These are phyloP conservation scores for Lamprotornis superbus DNA, from an alignment of 2,113 vertebrate genomes.

Conservation along the genomic window DNA sequence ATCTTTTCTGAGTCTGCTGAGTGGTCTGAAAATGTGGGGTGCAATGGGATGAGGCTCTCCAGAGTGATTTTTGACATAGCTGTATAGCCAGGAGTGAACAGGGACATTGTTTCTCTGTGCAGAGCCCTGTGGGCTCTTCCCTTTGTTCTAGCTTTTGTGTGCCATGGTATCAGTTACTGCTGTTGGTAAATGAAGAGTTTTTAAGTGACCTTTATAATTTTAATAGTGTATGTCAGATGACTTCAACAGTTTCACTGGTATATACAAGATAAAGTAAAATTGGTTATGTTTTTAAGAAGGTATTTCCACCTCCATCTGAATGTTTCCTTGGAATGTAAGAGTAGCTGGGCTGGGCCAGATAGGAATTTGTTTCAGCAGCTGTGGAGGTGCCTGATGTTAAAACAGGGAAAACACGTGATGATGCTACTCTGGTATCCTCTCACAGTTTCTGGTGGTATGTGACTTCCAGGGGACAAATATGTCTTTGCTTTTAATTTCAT, in stretches of 20 bases:
- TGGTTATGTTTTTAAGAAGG: not conserved
- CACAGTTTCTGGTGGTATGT: not conserved
- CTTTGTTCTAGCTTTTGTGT: accelerated
- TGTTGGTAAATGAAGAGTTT: not conserved
- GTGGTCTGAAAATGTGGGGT: not conserved
- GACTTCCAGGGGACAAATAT: not conserved
- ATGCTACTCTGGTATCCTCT: not conserved
- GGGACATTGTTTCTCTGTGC: not conserved
- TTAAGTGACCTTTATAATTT: not conserved
- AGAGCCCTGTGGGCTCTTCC: not conserved
- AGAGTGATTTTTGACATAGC: not conserved
- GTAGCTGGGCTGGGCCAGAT: not conserved
- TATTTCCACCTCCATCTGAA: not conserved
- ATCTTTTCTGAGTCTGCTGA: not conserved
- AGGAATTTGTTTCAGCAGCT: not conserved
- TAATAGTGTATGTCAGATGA: not conserved
- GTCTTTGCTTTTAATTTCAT: not conserved
- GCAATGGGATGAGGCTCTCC: not conserved
- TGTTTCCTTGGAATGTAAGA: not conserved
- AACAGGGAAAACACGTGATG: not conserved
- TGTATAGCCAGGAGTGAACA: not conserved
- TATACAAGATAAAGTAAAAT: not conserved
- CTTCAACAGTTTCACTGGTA: not conserved
- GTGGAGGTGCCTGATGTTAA: not conserved
- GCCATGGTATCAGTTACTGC: not conserved